Evolutionary conservation across 30 jellyfish, hydroid and myxozoan species (phyloP), one percentile per base, ranked within the genome.

Genomic region (Hydractinia echinata): DNA sequence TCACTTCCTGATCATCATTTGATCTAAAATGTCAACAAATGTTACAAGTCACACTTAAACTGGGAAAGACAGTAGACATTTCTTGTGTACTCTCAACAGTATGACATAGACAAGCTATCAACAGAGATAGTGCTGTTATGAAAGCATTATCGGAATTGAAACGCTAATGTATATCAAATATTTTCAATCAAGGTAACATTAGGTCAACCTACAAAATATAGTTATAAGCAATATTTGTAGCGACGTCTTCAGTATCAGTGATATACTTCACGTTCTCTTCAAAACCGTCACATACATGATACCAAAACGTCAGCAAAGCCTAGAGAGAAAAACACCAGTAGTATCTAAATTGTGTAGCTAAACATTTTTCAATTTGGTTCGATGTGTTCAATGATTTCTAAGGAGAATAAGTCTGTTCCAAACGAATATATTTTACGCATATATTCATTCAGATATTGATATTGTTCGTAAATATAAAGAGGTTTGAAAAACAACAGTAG

Each of bases 221-320:
- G 79, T 92, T 92, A 85, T 86, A 92, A 4, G 98, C 98, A 53
- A 92, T 92, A 66, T 92, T 86, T n/a, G 88, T 54, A 54, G 89
- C 83, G 51, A 92, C 98, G 53, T 92, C 96, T 16, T 83, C 82
- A 5, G 96, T 92, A n/a, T 92, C 98, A 5, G 98, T 92, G n/a
- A 92, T 79, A 54, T 83, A 92, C 67, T 84, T 86, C 79, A 92
- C 80, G 84, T 92, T 92, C 7, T 92, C 98, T 14, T 82, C 95
- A 69, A 89, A 92, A 56, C 86, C 89, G 20, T 82, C 81, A 55
- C 98, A 92, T 8, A 80, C 98, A 61, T 92, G 98, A 73, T 60
- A 92, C 98, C 98, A 92, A 76, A 92, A 92, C 10, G 95, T 87
- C 68, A 92, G 89, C 76, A 92, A 62, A 5, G 98, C 96, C 98